phyloP scores from a whole-genome alignment of 2,113 vertebrate species.

The Entomyzon cyanotis region DNA sequence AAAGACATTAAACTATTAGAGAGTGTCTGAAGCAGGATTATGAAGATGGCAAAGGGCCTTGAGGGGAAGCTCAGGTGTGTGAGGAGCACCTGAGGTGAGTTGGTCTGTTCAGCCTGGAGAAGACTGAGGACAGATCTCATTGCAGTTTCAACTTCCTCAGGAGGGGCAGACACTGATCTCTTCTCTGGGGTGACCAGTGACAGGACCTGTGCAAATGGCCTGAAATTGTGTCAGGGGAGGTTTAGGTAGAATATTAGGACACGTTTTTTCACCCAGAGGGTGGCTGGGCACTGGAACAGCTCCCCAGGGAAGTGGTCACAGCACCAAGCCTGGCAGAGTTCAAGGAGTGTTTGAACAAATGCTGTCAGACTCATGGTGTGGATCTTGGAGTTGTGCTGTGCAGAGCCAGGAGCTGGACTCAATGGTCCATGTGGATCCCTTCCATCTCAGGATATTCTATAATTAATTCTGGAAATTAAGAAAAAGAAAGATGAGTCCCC shows the following conservation, averaged over 20 bases:
- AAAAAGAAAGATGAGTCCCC: background rate
- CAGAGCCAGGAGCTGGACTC: background rate
- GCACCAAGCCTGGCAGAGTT: background rate
- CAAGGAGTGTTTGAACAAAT: rapidly evolving
- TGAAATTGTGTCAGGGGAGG: background rate
- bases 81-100: background rate
- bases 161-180: background rate
- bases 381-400: background rate
- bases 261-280: background rate
- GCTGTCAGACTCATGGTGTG: background rate
- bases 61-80: background rate
- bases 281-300: background rate
- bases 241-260: background rate
- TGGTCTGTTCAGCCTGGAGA: background rate
- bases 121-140: rapidly evolving
- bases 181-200: background rate
- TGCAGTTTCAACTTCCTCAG: rapidly evolving
- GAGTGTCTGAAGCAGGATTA: rapidly evolving
- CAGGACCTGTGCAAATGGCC: rapidly evolving
- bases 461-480: background rate
- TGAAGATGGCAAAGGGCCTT: background rate
- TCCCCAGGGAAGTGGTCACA: background rate
- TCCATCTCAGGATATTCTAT: background rate
- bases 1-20: background rate
- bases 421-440: background rate